Conservation (phyloP, 1,140 invertebrate genomes). For the Babylonia areolata region DNA sequence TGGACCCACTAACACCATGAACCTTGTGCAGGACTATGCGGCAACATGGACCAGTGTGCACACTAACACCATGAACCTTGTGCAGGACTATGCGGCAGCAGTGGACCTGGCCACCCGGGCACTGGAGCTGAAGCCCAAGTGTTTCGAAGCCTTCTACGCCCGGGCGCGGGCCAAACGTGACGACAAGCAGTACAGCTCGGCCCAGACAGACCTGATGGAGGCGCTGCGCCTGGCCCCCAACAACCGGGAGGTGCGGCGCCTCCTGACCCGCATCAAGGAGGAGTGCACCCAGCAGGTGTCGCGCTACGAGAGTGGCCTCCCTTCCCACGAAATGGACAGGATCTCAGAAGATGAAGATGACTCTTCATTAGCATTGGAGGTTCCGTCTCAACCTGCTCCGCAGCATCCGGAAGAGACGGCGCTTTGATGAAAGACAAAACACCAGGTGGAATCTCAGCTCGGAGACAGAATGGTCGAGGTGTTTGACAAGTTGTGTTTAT, state of each 20-base stretch:
- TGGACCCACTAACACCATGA: too few species aligned
- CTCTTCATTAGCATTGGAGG: constrained; percentile 37
- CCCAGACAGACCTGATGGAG: constrained; percentile 83
- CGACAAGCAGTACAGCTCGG: constrained; percentile 79
- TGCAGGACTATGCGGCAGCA: constrained; percentile 80
- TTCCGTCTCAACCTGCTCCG: neutral
- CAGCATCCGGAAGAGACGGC: constrained; percentile 49
- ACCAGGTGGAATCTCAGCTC: too few species aligned
- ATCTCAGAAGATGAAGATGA: constrained; percentile 55
- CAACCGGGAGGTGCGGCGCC: constrained; percentile 82
- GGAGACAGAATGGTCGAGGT: too few species aligned
- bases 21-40: too few species aligned
- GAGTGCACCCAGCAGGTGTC: constrained; percentile 77
- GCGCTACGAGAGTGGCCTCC: constrained; percentile 48
- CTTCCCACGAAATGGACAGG: constrained; percentile 45
- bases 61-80: too few species aligned
- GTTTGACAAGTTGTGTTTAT: too few species aligned
- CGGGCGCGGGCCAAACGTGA: constrained; percentile 90
- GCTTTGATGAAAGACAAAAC: constrained; percentile 38
- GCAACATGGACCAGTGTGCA: too few species aligned
- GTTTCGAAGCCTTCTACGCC: constrained; percentile 95
- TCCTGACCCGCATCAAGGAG: constrained; percentile 82
- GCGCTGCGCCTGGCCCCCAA: constrained; percentile 82
- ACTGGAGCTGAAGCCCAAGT: constrained; percentile 87
- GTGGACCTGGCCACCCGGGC: constrained; percentile 91